Base-by-base conservation (phyloP, 1,140 invertebrate genomes). In the Vanessa tameamea region DNA sequence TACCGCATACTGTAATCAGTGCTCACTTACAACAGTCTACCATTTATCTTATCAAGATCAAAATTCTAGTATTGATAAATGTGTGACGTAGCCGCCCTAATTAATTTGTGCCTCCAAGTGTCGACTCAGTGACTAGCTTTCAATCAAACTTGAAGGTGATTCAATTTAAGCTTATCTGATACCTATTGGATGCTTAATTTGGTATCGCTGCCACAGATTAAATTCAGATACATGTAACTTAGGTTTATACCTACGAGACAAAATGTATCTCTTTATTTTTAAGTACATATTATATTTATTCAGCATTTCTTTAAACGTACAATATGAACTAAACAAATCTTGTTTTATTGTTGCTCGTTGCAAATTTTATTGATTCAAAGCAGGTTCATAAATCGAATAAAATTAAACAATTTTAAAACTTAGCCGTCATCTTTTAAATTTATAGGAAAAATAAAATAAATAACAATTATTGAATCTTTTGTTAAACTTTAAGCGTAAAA, bases 121-220 rank as follows among this genome's bases (percentile, higher is more conserved):
- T 79, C 79, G 78, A 84, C 80, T 82, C 79, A 80, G 81, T 86
- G 79, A 82, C 80, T 78, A 78, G 85, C 85, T 78, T 85, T 89
- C 84, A 88, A 88, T 88, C 86, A 86, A 84, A 85, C 75, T 83
- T 71, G 75, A 83, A 85, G 80, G 81, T 86, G 78, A 89, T 86
- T 84, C 78, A 83, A 87, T 87, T 87, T 87, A 81, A 83, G 78
- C 83, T 83, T 81, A 87, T 85, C 79, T 83, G 83, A 86, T 86
- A 80, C 73, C 76, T 82, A 78, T 73, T 83, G 72, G 75, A 75
- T 82, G 78, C 77, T 81, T 86, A 80, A 81, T 80, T 87, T 82
- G 66, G 69, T 73, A 77, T 55, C 53, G 61, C 31, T 59, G 14
- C 73, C 75, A 79, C 69, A 82, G 77, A 74, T 31, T 64, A 78